Conservation (phyloP, 2,888 invertebrate species). For the Tenthredo distinguenda region DNA sequence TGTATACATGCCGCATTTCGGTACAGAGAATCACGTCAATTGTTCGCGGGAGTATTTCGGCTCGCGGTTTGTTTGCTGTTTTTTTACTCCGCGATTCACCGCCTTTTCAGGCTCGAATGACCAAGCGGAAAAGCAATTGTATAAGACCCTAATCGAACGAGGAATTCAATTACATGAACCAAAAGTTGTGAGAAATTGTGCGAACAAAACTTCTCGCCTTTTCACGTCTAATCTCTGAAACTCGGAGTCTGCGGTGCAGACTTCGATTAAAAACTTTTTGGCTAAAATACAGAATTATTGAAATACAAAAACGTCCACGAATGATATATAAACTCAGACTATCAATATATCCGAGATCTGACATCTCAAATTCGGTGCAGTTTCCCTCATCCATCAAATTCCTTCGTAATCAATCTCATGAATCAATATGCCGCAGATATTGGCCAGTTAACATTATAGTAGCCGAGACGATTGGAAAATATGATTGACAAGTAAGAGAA, state of each 20-base stretch:
- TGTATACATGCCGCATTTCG: not conserved
- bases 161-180: not conserved
- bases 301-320: too few species aligned
- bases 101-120: not conserved
- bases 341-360: too few species aligned
- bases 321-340: too few species aligned
- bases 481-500: not conserved
- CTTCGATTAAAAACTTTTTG: too few species aligned
- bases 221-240: too few species aligned
- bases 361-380: not conserved
- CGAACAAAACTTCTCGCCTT: not conserved
- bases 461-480: not conserved
- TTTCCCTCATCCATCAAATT: not conserved
- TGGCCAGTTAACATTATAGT: not conserved
- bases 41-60: not conserved
- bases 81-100: not conserved
- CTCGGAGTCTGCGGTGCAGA: too few species aligned
- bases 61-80: not conserved
- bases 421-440: not conserved
- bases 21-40: not conserved
- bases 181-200: conserved; percentile 5
- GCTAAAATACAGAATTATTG: not conserved
- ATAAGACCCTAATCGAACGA: not conserved
- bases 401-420: not conserved
- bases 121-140: not conserved